Base-by-base conservation (phyloP, 2,888 invertebrate genomes). In the Allacma fusca region DNA sequence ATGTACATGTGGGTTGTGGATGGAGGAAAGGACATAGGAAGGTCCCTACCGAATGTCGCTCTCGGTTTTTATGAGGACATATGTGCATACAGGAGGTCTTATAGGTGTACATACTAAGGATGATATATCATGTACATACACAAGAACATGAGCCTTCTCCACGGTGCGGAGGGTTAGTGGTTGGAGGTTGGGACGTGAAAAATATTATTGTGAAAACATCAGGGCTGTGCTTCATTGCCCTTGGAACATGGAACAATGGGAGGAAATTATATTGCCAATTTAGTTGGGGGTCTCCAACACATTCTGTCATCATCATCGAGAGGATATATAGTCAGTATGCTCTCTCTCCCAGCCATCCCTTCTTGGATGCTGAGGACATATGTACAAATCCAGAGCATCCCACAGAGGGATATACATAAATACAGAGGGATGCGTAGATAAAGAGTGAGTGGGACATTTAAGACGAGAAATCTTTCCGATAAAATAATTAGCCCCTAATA, bases 401-500 rank as follows among this genome's bases (percentile, higher is more conserved):
- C n/a, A n/a, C n/a, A n/a, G n/a, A n/a, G n/a, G n/a, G n/a, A 59
- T 59, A 59, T 59, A 23, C 59, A 59, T 59, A 59, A 7, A 59
- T 59, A n/a, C n/a, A 59, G n/a, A 59, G 19, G 7, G 59, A n/a
- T 59, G 19, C n/a, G 19, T 59, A 59, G 7, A 23, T 59, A 59
- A 7, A n/a, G 59, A n/a, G n/a, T n/a, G n/a, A n/a, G n/a, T n/a
- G n/a, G n/a, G n/a, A n/a, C n/a, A n/a, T n/a, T n/a, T n/a, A n/a
- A n/a, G n/a, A n/a, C n/a, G n/a, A n/a, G n/a, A 64, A 74, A 74
- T 74, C 73, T 74, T 62, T 12, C 26, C 43, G 13, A 74, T 76
- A 59, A 77, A 72, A 77, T 77, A 77, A 77, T 77, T 77, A 77
- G 76, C 34, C 62, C 70, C n/a, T 77, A 77, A 77, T 77, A 71